Evolutionary conservation across 2,888 invertebrate species (phyloP).

Genomic region (Hemicrepidius hirtus): DNA sequence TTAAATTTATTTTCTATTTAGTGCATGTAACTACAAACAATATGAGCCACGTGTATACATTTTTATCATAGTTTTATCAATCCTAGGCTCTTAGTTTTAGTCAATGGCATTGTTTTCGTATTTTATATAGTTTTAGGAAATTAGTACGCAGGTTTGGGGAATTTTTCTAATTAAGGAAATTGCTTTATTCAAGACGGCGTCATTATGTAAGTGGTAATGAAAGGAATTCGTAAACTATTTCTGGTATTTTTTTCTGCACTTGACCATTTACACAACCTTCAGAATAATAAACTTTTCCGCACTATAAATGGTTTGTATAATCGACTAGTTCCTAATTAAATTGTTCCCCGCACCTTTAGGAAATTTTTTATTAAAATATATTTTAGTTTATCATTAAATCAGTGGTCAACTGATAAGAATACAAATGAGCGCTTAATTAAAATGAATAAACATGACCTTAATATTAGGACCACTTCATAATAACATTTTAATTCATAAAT

Average conservation of each 20-base stretch:
- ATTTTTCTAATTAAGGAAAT: background rate
- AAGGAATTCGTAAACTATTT: too few species aligned
- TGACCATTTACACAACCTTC: too few species aligned
- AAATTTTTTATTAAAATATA: too few species aligned
- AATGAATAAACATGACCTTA: background rate
- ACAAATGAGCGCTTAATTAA: background rate
- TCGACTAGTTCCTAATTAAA: too few species aligned
- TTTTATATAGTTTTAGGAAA: background rate
- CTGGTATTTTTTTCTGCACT: too few species aligned
- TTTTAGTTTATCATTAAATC: background rate
- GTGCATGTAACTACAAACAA: background rate
- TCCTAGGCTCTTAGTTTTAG: too few species aligned
- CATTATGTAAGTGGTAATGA: too few species aligned
- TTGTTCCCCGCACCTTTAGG: too few species aligned
- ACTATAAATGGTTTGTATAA: too few species aligned
- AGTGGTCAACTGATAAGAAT: background rate
- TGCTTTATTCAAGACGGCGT: too few species aligned
- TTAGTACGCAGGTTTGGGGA: background rate
- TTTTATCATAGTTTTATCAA: background rate
- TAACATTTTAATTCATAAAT: too few species aligned
- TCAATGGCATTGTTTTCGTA: background rate
- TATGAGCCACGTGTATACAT: background rate
- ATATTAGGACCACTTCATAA: background rate
- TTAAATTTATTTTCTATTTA: background rate
- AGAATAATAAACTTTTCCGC: too few species aligned